Conservation (phyloP, 2,797 vertebrate species). For the Leptoclinus maculatus region DNA sequence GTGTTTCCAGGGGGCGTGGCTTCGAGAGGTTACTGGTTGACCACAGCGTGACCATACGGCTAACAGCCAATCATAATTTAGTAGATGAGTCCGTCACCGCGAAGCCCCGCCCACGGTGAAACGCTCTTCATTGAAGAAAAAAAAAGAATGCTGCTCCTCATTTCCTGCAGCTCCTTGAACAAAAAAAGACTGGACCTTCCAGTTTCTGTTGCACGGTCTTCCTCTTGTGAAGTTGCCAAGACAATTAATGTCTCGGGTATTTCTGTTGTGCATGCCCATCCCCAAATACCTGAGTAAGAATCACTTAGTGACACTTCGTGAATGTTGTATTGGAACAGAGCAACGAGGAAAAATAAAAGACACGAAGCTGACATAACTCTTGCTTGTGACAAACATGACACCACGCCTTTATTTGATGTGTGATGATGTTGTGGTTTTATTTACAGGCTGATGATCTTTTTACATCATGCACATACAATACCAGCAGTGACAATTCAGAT, state of each 20-base stretch:
- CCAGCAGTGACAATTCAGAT: not conserved
- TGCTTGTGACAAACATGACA: not conserved
- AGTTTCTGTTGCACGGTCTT: conserved; percentile 61
- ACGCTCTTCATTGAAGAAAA: conserved; percentile 52
- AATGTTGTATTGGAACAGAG: conserved; percentile 14
- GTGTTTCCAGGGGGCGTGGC: conserved; percentile 71
- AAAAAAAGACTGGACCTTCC: conserved; percentile 69
- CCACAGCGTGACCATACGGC: conserved; percentile 36
- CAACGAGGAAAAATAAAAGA: not conserved
- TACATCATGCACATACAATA: not conserved
- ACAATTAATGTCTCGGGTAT: conserved; percentile 37
- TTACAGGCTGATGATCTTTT: not conserved
- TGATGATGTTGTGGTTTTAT: not conserved
- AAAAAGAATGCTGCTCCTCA: not conserved
- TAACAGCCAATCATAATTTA: conserved; percentile 60
- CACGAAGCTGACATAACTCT: not conserved
- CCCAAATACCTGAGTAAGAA: conserved; percentile 47
- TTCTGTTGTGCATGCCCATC: conserved; percentile 52
- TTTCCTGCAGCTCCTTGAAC: conserved; percentile 29
- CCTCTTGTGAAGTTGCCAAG: conserved; percentile 29
- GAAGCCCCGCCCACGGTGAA: conserved; percentile 45
- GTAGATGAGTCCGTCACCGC: not conserved
- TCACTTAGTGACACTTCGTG: not conserved
- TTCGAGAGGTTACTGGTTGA: conserved; percentile 61
- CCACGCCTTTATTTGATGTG: not conserved